These are phyloP conservation scores for Zaprionus taronus DNA, from an alignment of 1,140 invertebrate species.

Conservation along the genomic window DNA sequence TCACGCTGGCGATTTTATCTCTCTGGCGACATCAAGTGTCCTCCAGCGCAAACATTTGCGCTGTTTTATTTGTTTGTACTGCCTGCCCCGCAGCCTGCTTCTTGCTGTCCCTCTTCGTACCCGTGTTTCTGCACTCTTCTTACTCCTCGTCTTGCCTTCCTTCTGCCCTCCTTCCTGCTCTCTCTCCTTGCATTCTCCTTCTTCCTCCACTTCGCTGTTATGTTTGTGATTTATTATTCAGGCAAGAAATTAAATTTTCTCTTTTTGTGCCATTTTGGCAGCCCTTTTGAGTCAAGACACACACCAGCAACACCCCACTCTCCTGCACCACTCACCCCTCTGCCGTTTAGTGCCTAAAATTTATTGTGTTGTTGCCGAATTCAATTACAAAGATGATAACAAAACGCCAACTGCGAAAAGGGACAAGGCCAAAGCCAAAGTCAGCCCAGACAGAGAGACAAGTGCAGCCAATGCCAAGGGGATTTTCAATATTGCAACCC, in stretches of 20 bases:
- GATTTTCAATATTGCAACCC: conserved; percentile 67
- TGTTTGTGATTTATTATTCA: conserved; percentile 84
- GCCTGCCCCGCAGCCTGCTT: neutral
- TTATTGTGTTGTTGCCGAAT: conserved; percentile 77
- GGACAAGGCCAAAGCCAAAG: conserved; percentile 23
- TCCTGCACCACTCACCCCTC: neutral
- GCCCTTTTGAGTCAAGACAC: conserved; percentile 34
- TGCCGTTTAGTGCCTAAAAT: conserved; percentile 69
- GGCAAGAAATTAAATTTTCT: conserved; percentile 83
- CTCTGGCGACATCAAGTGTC: conserved; percentile 66
- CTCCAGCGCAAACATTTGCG: conserved; percentile 40
- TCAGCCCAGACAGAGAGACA: conserved; percentile 19
- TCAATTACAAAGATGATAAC: conserved; percentile 61
- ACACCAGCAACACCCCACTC: neutral
- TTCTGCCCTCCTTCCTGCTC: neutral
- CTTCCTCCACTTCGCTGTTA: conserved; percentile 51
- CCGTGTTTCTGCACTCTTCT: neutral
- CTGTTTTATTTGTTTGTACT: conserved; percentile 49
- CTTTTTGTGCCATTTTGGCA: conserved; percentile 64
- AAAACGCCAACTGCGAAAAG: conserved; percentile 9
- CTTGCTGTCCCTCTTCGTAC: neutral
- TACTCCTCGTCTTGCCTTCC: neutral
- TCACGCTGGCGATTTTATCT: conserved; percentile 58
- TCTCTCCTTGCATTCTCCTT: neutral
- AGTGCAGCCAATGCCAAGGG: conserved; percentile 46